These are phyloP conservation scores for Ciconia maguari DNA, from an alignment of 2,113 vertebrate genomes.

Conservation along the genomic window DNA sequence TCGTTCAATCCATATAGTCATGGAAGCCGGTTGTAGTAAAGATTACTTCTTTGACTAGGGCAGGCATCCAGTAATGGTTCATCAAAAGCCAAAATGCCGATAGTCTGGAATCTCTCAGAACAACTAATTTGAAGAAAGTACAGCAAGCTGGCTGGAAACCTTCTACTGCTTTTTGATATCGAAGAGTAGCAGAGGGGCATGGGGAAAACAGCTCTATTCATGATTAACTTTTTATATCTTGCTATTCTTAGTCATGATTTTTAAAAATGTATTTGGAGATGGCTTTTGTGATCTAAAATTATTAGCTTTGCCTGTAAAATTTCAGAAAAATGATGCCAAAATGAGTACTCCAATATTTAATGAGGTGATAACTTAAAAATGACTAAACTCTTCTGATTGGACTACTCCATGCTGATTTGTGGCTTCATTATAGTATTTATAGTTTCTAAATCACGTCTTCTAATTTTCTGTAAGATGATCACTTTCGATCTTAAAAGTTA, in stretches of 20 bases:
- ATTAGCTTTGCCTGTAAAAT: neutral
- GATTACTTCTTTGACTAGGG: neutral
- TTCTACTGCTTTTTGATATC: neutral
- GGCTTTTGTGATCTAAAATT: constrained; percentile 9
- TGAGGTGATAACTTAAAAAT: constrained; percentile 39
- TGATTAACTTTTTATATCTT: neutral
- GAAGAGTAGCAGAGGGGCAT: neutral
- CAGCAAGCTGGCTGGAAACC: neutral
- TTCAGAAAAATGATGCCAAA: neutral
- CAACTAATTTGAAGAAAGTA: neutral
- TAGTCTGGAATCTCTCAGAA: neutral
- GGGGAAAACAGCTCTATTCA: neutral
- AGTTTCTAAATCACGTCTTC: neutral
- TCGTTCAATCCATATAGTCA: neutral
- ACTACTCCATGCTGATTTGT: neutral
- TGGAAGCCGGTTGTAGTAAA: neutral
- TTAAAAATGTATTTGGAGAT: neutral
- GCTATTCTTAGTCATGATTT: neutral
- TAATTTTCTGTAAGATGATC: neutral
- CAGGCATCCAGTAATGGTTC: neutral
- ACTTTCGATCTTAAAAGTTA: neutral
- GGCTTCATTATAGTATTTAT: constrained; percentile 23
- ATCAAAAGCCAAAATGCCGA: neutral
- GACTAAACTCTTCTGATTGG: neutral
- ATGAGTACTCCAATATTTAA: neutral